Evolutionary conservation across 2,888 invertebrate genomes (phyloP).

Genomic region (Copidosoma aretas): DNA sequence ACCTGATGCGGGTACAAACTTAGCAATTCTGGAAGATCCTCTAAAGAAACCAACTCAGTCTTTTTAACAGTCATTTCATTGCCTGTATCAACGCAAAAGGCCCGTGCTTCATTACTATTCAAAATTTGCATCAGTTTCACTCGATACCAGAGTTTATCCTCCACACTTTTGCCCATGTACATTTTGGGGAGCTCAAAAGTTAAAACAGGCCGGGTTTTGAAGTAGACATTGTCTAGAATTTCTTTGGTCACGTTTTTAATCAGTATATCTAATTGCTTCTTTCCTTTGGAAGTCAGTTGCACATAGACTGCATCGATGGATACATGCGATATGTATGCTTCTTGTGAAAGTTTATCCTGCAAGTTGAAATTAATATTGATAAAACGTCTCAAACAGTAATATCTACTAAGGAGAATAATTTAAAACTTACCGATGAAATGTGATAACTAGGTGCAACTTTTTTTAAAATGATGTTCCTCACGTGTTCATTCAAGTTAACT

Average conservation of each 20-base stretch:
- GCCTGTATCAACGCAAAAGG: constrained; percentile 44
- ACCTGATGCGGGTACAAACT: constrained; percentile 63
- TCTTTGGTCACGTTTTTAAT: constrained; percentile 20
- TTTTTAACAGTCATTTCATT: constrained; percentile 54
- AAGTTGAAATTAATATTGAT: not conserved
- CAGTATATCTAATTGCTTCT: not conserved
- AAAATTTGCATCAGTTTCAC: constrained; percentile 19
- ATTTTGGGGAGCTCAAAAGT: constrained; percentile 20
- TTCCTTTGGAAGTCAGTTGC: constrained; percentile 24
- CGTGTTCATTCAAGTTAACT: constrained; percentile 11
- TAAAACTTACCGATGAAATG: constrained; percentile 18
- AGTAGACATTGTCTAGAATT: constrained; percentile 9
- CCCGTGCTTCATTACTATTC: constrained; percentile 14
- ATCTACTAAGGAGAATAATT: too few relatives aligned
- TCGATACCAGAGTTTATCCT: constrained; percentile 29
- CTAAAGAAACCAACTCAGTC: constrained; percentile 62
- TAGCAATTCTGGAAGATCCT: constrained; percentile 59
- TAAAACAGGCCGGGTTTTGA: constrained; percentile 11
- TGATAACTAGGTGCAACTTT: constrained; percentile 13
- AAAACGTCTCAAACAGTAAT: too few relatives aligned
- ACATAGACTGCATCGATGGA: constrained; percentile 23
- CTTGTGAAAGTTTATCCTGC: constrained; percentile 30
- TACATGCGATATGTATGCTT: constrained; percentile 27
- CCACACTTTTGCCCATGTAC: constrained; percentile 12
- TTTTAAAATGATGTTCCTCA: constrained; percentile 14